Evolutionary conservation across 2,888 invertebrate species (phyloP), one percentile per base, ranked within the genome.

Genomic region (Andrena bucephala): DNA sequence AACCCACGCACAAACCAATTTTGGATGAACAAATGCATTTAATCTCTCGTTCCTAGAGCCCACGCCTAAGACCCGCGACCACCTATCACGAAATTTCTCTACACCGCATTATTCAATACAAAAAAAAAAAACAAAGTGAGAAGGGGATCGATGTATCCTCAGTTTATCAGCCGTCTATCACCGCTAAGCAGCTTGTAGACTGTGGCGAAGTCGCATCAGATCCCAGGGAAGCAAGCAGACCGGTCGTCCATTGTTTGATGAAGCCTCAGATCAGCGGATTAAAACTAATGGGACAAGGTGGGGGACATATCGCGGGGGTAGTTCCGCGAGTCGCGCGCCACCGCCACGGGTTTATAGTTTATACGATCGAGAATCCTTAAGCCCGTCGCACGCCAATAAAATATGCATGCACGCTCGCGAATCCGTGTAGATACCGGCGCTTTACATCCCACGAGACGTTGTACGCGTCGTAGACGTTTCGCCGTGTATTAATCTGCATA

Each of bases 401-500:
- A 88, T 88, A 87, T 84, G 85, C 88, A 79, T 78, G 81, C 80
- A 75, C 78, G 77, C 42, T 62, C 78, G 87, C 75, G 72, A 78
- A 80, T 57, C 74, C 71, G 80, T 84, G 82, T 85, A 72, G 80
- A 84, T 78, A 50, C 73, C 67, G 81, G 66, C 80, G 86, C 80
- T 84, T 85, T 83, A 89, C 86, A 89, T 86, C 86, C 89, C 80
- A 68, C 84, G 85, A 82, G 83, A 84, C 87, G 78, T 81, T 77
- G 79, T 82, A 80, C 84, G 71, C 84, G 83, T 85, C 84, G 83
- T 85, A 85, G 86, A 89, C 88, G 86, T 89, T 90, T 90, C 91
- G 86, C 57, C 90, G 91, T 91, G 92, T 92, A 93, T 92, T 93
- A 92, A 93, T 93, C 92, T 93, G 92, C 93, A 93, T 93, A 93